These are phyloP conservation scores for Parauchenoglanis punctatus DNA, from an alignment of 2,797 vertebrate species.

Conservation along the genomic window DNA sequence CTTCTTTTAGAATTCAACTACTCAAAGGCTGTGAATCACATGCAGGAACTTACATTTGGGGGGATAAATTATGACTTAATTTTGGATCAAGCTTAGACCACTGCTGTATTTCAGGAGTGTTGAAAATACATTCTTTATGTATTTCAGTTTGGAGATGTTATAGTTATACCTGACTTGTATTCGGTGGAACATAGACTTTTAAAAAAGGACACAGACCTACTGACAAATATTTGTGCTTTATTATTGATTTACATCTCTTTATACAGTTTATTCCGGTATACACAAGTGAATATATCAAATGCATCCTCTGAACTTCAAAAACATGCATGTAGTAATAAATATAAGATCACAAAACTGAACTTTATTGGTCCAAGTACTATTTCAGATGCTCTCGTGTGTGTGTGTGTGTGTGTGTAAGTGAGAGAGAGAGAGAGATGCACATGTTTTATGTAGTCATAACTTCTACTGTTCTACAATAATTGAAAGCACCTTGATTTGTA, in stretches of 20 bases:
- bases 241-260: conserved; percentile 42
- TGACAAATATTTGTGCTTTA: conserved; percentile 50
- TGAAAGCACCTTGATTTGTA: conserved; percentile 39
- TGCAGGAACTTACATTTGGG: not conserved
- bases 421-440: not conserved
- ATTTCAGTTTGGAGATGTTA: not conserved
- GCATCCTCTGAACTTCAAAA: conserved; percentile 42
- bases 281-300: conserved; percentile 45
- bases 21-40: not conserved
- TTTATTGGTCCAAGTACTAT: conserved; percentile 17
- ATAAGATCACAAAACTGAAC: conserved; percentile 28
- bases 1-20: not conserved
- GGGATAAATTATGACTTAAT: not conserved
- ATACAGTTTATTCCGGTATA: conserved; percentile 49
- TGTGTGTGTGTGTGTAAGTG: not conserved
- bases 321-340: conserved; percentile 48
- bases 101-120: not conserved
- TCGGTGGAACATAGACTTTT: not conserved
- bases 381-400: conserved; percentile 7
- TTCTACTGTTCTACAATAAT: not conserved
- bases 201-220: not conserved
- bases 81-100: not conserved
- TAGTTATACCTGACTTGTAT: not conserved
- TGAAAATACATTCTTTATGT: not conserved
- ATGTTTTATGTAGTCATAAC: not conserved